These are phyloP conservation scores for Zenarchopterus dispar DNA, from an alignment of 2,797 vertebrate species.

Conservation along the genomic window DNA sequence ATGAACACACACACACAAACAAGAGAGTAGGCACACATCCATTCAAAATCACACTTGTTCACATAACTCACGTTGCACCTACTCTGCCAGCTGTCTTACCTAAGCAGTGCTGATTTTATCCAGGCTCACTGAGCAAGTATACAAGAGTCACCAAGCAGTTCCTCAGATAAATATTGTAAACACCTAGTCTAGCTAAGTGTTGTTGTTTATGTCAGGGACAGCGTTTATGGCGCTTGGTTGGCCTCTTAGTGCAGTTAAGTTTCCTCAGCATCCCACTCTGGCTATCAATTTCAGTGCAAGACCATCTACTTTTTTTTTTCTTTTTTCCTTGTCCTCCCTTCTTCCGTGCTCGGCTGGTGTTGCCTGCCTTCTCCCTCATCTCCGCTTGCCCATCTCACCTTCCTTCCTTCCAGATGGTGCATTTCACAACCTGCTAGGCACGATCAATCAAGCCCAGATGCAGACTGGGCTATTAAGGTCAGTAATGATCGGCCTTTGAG, in stretches of 20 bases:
- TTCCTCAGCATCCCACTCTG: constrained; percentile 81
- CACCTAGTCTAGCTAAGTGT: constrained; percentile 82
- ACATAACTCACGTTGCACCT: constrained; percentile 51
- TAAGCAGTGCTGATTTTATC: constrained; percentile 66
- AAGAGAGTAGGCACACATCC: constrained; percentile 27
- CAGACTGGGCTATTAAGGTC: constrained; percentile 83
- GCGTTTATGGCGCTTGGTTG: constrained; percentile 84
- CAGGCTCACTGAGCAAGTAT: constrained; percentile 69
- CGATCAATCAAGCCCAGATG: constrained; percentile 85
- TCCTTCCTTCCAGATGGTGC: constrained; percentile 87
- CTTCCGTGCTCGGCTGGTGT: constrained; percentile 81
- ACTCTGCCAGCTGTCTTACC: constrained; percentile 53
- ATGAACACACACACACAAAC: constrained; percentile 14
- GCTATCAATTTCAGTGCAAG: constrained; percentile 81
- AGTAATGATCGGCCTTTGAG: constrained; percentile 84
- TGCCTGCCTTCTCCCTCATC: constrained; percentile 75
- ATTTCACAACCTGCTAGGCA: constrained; percentile 88
- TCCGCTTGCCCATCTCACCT: constrained; percentile 77
- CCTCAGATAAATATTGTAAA: constrained; percentile 85
- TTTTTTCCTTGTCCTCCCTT: constrained; percentile 57
- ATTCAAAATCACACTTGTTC: constrained; percentile 46
- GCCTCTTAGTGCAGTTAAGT: constrained; percentile 86
- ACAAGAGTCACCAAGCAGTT: constrained; percentile 81
- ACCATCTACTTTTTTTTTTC: constrained; percentile 62
- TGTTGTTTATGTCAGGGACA: constrained; percentile 86